These are phyloP conservation scores for Hypena proboscidalis DNA, from an alignment of 2,888 invertebrate species.

Conservation along the genomic window DNA sequence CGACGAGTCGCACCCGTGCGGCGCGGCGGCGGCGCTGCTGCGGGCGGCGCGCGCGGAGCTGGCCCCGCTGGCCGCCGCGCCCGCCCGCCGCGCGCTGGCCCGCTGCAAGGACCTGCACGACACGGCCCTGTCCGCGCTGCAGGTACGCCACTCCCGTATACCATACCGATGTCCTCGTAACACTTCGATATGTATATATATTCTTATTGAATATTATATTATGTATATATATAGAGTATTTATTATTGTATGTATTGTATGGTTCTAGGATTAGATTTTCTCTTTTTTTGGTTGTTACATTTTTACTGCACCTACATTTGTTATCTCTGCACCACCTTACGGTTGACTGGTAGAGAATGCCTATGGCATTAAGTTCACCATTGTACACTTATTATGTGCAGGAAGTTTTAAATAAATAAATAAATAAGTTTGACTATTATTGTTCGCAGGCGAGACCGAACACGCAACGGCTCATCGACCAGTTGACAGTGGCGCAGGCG, in stretches of 20 bases:
- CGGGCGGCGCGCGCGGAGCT: slow-evolving; percentile 87
- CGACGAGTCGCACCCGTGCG: slow-evolving; percentile 93
- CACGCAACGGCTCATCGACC: slow-evolving; percentile 74
- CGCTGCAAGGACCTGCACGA: slow-evolving; percentile 79
- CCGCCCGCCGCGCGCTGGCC: slow-evolving; percentile 70
- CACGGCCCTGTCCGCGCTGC: slow-evolving; percentile 70
- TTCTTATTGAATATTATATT: too few relatives aligned
- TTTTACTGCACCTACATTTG: too few relatives aligned
- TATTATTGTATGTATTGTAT: too few relatives aligned
- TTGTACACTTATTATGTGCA: too few relatives aligned
- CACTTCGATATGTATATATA: not conserved
- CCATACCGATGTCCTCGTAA: not conserved
- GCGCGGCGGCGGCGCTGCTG: slow-evolving; percentile 90
- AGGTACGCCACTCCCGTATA: slow-evolving; percentile 62
- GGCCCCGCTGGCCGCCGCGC: slow-evolving; percentile 78
- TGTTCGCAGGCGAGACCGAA: slow-evolving; percentile 74
- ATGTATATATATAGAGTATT: too few relatives aligned
- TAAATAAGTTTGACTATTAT: not conserved
- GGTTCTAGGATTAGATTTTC: too few relatives aligned
- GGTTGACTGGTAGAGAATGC: too few relatives aligned
- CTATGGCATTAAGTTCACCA: too few relatives aligned
- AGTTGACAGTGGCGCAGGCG: slow-evolving; percentile 76
- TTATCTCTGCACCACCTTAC: too few relatives aligned
- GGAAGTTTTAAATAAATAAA: not conserved
- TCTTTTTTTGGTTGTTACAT: too few relatives aligned